phyloP scores from a whole-genome alignment of 2,888 invertebrate species.

The Drosophila yooni region DNA sequence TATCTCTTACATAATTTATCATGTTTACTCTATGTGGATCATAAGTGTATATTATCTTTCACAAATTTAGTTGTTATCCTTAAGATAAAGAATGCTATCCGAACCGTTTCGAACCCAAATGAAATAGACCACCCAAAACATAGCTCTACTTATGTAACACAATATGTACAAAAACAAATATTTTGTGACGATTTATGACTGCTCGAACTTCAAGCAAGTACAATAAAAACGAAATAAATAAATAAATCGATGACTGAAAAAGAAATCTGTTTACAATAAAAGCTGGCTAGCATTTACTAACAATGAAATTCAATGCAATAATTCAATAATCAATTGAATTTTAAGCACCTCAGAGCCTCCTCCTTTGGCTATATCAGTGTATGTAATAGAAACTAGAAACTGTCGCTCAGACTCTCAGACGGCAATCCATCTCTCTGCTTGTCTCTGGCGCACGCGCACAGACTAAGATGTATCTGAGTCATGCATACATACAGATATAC shows the following conservation, averaged over 20 bases:
- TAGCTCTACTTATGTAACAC: conserved; percentile 51
- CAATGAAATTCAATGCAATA: conserved; percentile 83
- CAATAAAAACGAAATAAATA: conserved; percentile 73
- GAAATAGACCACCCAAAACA: conserved; percentile 52
- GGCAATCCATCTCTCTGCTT: conserved; percentile 75
- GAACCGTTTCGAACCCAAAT: not conserved
- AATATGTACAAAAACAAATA: conserved; percentile 41
- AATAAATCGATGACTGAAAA: conserved; percentile 75
- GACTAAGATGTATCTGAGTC: conserved; percentile 44
- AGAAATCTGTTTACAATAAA: conserved; percentile 78
- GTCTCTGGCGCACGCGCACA: conserved; percentile 69
- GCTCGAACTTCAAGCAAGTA: conserved; percentile 49
- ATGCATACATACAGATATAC: conserved; percentile 1
- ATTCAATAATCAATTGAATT: conserved; percentile 84
- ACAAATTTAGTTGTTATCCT: conserved; percentile 5
- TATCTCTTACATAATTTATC: not conserved
- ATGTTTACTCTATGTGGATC: conserved; percentile 4
- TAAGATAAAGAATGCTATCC: not conserved
- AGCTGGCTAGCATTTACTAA: conserved; percentile 77
- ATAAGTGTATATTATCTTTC: not conserved
- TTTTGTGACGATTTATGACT: conserved; percentile 67
- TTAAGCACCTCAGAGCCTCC: conserved; percentile 72
- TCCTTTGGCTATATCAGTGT: conserved; percentile 20
- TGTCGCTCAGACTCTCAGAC: conserved; percentile 58
- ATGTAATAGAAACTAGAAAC: conserved; percentile 69